Percentiles rank a stretch among this genome's conserved stretches.
These are phyloP conservation scores for Amblyopsis hoosieri DNA, from an alignment of 2,797 vertebrate genomes.

Conservation along the genomic window DNA sequence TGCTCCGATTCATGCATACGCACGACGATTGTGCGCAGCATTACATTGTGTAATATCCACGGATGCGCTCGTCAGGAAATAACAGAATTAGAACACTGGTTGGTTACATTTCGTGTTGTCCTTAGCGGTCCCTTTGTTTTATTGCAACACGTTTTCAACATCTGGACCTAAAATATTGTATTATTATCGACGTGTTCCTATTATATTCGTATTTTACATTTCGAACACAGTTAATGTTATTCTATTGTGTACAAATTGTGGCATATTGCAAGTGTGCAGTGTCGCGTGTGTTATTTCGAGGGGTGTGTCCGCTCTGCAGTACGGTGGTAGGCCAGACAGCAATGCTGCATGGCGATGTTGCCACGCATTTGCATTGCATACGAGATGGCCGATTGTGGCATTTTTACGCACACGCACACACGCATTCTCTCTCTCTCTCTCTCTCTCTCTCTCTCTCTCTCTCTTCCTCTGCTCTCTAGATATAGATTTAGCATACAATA, in stretches of 20 bases:
- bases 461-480: background rate
- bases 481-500: background rate
- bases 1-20: constrained; percentile 30
- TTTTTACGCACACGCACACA: background rate
- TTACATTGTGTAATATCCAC: background rate
- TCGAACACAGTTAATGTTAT: background rate
- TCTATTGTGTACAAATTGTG: background rate
- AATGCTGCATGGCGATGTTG: constrained; percentile 55
- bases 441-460: too few relatives aligned
- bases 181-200: background rate
- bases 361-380: constrained; percentile 53
- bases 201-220: too few relatives aligned
- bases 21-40: constrained; percentile 17
- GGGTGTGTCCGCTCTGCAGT: constrained; percentile 76
- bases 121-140: constrained; percentile 50
- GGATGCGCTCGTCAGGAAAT: background rate
- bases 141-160: constrained; percentile 7
- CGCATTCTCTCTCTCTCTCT: too few relatives aligned
- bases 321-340: constrained; percentile 66
- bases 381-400: constrained; percentile 24
- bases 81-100: too few relatives aligned
- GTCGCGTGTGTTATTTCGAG: constrained; percentile 58
- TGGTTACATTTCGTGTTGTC: background rate
- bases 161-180: background rate
- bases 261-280: constrained; percentile 43